phyloP scores from a whole-genome alignment of 64 coral and sea anemone species.

The Porites australiensis region DNA sequence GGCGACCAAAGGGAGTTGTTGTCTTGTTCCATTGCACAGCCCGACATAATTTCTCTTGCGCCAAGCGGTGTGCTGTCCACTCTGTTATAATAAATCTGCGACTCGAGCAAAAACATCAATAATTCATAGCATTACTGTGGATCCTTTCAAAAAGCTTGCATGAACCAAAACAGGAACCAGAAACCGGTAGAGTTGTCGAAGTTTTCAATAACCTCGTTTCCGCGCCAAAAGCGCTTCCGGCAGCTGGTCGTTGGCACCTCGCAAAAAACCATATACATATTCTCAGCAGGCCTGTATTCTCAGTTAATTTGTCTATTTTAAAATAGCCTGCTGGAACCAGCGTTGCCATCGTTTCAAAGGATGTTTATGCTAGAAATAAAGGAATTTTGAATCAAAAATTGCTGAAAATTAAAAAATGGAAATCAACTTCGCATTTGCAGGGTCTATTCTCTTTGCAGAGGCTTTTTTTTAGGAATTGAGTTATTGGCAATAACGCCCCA shows the following conservation, averaged over 20 bases:
- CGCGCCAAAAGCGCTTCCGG: conserved; percentile 47
- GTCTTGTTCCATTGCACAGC: background rate
- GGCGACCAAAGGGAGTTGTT: background rate
- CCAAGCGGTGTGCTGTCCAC: background rate
- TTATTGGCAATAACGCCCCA: too few relatives aligned
- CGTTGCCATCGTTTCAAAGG: too few relatives aligned
- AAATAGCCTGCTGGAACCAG: too few relatives aligned
- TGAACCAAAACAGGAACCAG: conserved; percentile 68
- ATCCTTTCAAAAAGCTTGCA: conserved; percentile 30
- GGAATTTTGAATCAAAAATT: too few relatives aligned
- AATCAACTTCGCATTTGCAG: too few relatives aligned
- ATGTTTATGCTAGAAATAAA: too few relatives aligned
- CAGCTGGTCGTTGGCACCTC: background rate
- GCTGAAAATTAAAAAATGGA: too few relatives aligned
- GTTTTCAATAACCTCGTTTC: conserved; percentile 51
- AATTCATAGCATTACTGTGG: conserved; percentile 34
- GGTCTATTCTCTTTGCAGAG: too few relatives aligned
- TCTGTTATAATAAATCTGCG: conserved; percentile 44
- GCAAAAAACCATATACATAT: too few relatives aligned
- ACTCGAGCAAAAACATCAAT: conserved; percentile 39
- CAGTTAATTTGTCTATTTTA: too few relatives aligned
- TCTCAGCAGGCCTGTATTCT: too few relatives aligned
- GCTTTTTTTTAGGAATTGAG: too few relatives aligned
- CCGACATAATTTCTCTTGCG: conserved; percentile 13
- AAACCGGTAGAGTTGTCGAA: conserved; percentile 48